Conservation (phyloP, 2,888 invertebrate genomes). For the Xestia xanthographa region DNA sequence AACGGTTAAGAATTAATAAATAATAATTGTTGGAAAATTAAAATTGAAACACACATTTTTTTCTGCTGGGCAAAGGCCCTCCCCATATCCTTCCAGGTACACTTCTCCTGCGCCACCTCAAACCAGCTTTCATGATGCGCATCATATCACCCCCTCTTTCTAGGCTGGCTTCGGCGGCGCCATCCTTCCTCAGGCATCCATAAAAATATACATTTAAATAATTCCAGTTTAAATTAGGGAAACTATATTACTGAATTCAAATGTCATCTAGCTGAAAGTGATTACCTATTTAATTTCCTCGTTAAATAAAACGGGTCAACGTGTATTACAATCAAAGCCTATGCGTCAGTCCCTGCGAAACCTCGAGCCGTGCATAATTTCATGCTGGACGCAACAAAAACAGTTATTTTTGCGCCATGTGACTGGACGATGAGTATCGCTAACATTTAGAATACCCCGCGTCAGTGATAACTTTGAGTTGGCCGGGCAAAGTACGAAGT, state of each 20-base stretch:
- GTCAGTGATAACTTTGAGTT: neutral
- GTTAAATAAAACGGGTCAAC: neutral
- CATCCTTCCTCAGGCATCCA: too few species aligned
- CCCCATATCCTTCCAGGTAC: too few species aligned
- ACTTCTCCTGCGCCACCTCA: too few species aligned
- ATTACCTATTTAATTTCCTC: neutral
- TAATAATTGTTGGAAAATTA: neutral
- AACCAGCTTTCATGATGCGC: too few species aligned
- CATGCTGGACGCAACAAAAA: neutral
- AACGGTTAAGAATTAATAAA: neutral
- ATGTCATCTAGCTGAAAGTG: neutral
- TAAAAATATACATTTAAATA: neutral
- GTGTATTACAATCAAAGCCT: neutral
- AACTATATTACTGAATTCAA: neutral
- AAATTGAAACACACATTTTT: neutral
- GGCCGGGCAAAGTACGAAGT: neutral
- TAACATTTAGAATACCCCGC: neutral
- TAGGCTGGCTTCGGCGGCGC: too few species aligned
- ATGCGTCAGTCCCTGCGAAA: neutral
- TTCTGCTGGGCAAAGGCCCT: too few species aligned
- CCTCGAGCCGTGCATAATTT: neutral
- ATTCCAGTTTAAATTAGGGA: neutral
- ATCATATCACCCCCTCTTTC: too few species aligned
- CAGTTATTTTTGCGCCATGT: neutral
- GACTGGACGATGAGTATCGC: neutral